phyloP scores from a whole-genome alignment of 2,113 vertebrate genomes.

The Macheiramphus alcinus region DNA sequence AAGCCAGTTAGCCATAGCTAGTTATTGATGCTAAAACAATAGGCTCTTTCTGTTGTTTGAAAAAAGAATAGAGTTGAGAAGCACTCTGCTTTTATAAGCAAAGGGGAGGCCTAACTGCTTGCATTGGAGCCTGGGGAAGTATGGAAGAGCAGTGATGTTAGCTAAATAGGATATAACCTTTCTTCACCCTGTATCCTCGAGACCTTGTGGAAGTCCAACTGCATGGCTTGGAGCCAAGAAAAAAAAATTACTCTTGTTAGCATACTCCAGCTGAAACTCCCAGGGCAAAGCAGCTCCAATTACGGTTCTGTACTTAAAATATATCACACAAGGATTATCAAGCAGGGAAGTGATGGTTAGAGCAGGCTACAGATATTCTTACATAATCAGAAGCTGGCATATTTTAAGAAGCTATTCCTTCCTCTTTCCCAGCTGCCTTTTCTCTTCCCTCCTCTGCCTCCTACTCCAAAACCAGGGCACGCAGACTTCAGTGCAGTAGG shows the following conservation, averaged over 20 bases:
- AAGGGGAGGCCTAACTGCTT: background rate
- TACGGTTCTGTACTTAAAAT: constrained; percentile 12
- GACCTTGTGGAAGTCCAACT: background rate
- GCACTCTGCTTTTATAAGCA: background rate
- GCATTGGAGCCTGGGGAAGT: background rate
- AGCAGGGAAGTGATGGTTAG: constrained; percentile 8
- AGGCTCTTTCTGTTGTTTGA: background rate
- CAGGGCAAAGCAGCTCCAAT: background rate
- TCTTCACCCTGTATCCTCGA: background rate
- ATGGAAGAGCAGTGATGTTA: background rate
- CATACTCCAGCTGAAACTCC: background rate
- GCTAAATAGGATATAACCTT: background rate
- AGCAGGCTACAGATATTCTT: constrained; percentile 18
- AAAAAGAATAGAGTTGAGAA: background rate
- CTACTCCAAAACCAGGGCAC: background rate
- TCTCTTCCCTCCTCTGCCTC: background rate
- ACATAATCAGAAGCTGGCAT: constrained; percentile 3
- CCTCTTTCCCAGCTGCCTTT: constrained; percentile 5
- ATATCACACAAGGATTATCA: background rate
- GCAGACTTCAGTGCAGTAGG: background rate
- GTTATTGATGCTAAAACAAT: background rate
- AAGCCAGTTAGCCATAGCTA: background rate
- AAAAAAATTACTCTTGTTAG: background rate
- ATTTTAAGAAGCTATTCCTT: constrained; percentile 31
- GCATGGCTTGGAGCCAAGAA: background rate